Percentiles rank a stretch among this genome's conserved stretches.
Conservation (phyloP, 2,113 vertebrate species). For the Hoplias malabaricus region DNA sequence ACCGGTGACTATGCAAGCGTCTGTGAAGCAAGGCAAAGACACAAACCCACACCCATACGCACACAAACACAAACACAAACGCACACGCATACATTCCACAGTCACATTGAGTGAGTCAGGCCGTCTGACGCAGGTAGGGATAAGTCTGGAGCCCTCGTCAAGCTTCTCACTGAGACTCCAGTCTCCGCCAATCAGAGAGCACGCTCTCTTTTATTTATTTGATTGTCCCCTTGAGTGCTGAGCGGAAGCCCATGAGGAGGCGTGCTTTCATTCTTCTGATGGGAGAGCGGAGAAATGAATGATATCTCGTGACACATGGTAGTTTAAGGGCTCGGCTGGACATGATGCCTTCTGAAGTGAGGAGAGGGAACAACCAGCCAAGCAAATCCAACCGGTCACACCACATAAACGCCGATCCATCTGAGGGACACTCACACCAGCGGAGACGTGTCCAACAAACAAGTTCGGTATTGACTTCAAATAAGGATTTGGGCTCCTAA, state of each 20-base stretch:
- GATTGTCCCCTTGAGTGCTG: neutral
- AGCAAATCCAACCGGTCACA: constrained; percentile 40
- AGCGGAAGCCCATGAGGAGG: neutral
- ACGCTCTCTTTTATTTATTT: neutral
- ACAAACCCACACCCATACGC: constrained; percentile 12
- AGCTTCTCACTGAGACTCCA: constrained; percentile 40
- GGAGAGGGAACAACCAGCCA: constrained; percentile 20
- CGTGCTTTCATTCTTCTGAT: neutral
- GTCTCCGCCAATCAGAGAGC: neutral
- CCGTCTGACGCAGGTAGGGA: constrained; percentile 42
- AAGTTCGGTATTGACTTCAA: neutral
- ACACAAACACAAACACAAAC: constrained; percentile 12
- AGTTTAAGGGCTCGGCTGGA: constrained; percentile 37
- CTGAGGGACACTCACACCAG: constrained; percentile 23
- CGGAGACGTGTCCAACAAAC: neutral
- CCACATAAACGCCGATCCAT: constrained; percentile 25
- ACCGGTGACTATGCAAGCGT: constrained; percentile 39
- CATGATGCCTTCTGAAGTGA: constrained; percentile 40
- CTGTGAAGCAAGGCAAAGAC: constrained; percentile 21
- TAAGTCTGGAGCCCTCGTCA: constrained; percentile 35
- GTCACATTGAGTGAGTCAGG: constrained; percentile 40
- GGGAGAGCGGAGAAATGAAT: constrained; percentile 14
- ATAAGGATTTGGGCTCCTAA: constrained; percentile 1
- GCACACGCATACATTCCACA: constrained; percentile 41
- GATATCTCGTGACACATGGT: constrained; percentile 36